Evolutionary conservation across 2,797 vertebrate genomes (phyloP).

Genomic region (Acipenser oxyrinchus): DNA sequence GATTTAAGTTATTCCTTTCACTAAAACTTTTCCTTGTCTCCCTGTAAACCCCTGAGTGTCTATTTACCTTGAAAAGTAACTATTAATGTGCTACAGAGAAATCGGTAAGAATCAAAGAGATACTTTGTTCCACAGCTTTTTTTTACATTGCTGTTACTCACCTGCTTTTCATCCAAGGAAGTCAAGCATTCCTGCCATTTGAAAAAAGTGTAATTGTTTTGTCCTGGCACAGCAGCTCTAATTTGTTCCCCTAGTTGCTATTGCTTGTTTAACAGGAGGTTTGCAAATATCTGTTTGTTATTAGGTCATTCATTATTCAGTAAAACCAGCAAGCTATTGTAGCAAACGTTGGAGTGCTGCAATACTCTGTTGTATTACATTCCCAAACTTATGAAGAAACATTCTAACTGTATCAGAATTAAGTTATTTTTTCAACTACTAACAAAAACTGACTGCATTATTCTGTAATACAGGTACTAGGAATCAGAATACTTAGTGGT

Average conservation of each 20-base stretch:
- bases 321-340: slow-evolving; percentile 12
- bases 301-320: slow-evolving; percentile 13
- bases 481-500: too few relatives aligned
- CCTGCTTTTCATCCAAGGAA: too few relatives aligned
- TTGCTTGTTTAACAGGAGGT: slow-evolving; percentile 10
- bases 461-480: too few relatives aligned
- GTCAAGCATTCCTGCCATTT: slow-evolving; percentile 6
- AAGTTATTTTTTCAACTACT: too few relatives aligned
- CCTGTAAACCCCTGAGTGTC: slow-evolving; percentile 28
- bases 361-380: not conserved
- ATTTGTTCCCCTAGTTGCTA: slow-evolving; percentile 14
- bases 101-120: not conserved
- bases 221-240: slow-evolving; percentile 4
- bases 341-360: not conserved
- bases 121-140: slow-evolving; percentile 3
- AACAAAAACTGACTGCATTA: too few relatives aligned
- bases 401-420: too few relatives aligned
- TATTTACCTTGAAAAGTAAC: slow-evolving; percentile 21
- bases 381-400: not conserved
- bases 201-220: slow-evolving; percentile 18
- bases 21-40: slow-evolving; percentile 33
- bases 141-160: slow-evolving; percentile 23
- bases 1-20: slow-evolving; percentile 48
- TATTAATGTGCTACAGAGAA: slow-evolving; percentile 11
- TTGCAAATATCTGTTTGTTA: slow-evolving; percentile 15